Conservation (phyloP, 2,888 invertebrate species). For the Eupsilia transversa region DNA sequence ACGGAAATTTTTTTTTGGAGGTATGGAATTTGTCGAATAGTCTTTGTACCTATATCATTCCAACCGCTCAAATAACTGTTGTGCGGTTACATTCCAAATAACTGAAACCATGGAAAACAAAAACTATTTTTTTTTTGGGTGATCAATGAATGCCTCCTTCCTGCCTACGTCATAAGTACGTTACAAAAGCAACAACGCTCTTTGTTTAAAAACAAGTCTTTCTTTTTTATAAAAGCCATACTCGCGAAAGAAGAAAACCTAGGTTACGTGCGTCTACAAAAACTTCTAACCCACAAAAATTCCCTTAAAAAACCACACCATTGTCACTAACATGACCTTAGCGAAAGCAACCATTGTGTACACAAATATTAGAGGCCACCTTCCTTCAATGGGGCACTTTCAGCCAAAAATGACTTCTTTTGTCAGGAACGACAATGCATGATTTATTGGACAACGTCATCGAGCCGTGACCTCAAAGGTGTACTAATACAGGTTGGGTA, state of each 20-base stretch:
- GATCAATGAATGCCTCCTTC: neutral
- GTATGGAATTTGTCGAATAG: neutral
- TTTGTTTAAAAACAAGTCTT: neutral
- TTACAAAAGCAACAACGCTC: neutral
- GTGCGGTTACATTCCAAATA: neutral
- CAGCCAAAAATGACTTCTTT: constrained; percentile 88
- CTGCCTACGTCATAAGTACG: neutral
- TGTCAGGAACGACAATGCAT: constrained; percentile 86
- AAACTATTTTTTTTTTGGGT: neutral
- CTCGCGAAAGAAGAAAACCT: neutral
- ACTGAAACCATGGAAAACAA: neutral
- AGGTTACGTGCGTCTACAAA: neutral
- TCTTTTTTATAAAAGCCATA: too few relatives aligned
- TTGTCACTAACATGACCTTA: constrained; percentile 67
- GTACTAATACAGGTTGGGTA: constrained; percentile 62
- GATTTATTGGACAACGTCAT: constrained; percentile 80
- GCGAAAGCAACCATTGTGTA: constrained; percentile 64
- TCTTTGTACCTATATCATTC: neutral
- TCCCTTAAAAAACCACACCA: constrained; percentile 48
- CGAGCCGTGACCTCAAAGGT: constrained; percentile 71
- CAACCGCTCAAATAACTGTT: neutral
- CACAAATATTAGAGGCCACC: constrained; percentile 76
- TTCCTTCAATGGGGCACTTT: constrained; percentile 82
- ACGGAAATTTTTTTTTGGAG: neutral
- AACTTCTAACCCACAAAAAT: constrained; percentile 23